Conservation (phyloP, 2,888 invertebrate species). For the Abrostola tripartita region DNA sequence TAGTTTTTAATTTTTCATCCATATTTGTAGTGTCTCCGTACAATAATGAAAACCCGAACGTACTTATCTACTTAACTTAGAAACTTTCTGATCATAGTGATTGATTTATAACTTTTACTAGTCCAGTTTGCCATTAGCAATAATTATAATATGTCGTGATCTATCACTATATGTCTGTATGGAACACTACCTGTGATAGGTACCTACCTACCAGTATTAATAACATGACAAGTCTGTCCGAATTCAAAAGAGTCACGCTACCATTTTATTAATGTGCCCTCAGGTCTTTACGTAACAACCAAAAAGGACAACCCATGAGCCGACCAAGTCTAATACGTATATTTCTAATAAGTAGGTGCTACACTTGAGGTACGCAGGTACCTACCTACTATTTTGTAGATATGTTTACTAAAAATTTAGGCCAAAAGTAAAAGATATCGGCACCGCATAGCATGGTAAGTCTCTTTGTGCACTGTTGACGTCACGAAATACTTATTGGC, state of each 20-base stretch:
- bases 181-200: background rate
- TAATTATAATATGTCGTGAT: conserved; percentile 11
- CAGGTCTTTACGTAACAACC: conserved; percentile 21
- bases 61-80: no score
- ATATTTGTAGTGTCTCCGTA: no score
- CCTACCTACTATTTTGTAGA: background rate
- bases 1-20: no score
- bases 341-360: background rate
- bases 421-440: conserved; percentile 8
- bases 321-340: background rate
- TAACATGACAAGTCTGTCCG: conserved; percentile 23
- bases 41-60: no score
- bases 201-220: conserved; percentile 1
- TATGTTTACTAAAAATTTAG: background rate
- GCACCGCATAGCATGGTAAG: conserved; percentile 19
- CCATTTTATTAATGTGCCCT: conserved; percentile 18
- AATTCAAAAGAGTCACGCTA: conserved; percentile 31
- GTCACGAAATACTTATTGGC: conserved; percentile 57
- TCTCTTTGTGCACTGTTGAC: conserved; percentile 58
- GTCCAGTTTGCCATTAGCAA: background rate
- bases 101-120: background rate
- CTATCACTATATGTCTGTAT: conserved; percentile 12
- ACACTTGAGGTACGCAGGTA: background rate
- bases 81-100: no score
- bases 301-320: conserved; percentile 4